Evolutionary conservation across 2,113 vertebrate species (phyloP).

Genomic region (Protobothrops mucrosquamatus): DNA sequence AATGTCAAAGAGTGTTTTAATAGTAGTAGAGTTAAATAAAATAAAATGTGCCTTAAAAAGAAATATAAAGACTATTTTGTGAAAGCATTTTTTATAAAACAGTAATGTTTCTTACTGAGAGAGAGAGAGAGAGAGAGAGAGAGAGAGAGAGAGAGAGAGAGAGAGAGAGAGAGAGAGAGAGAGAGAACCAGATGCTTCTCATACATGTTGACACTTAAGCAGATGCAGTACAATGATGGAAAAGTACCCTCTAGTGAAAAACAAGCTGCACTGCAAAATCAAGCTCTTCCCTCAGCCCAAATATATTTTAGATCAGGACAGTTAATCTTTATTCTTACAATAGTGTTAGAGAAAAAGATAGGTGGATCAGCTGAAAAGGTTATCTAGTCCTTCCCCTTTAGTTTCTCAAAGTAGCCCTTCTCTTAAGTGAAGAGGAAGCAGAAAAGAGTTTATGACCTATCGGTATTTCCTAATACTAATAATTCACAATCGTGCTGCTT

Average conservation of each 20-base stretch:
- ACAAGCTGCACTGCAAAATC: neutral
- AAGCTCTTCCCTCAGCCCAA: neutral
- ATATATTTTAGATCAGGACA: neutral
- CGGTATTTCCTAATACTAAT: neutral
- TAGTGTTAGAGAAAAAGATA: neutral
- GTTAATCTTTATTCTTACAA: neutral
- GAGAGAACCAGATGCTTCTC: neutral
- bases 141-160: neutral
- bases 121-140: neutral
- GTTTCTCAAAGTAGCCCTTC: neutral
- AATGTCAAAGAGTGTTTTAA: neutral
- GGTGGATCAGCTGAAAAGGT: neutral
- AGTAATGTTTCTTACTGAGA: neutral
- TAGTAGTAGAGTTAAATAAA: neutral
- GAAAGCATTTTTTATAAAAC: neutral
- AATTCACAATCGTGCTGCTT: neutral
- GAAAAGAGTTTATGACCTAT: neutral
- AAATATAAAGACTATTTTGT: neutral
- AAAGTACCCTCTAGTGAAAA: conserved; percentile 17
- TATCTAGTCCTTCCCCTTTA: neutral
- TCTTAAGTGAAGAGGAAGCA: neutral
- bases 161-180: neutral
- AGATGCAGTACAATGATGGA: neutral
- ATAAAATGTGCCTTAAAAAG: neutral
- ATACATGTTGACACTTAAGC: neutral